Base-by-base conservation (phyloP, 1,140 invertebrate genomes). In the Elymnias hypermnestra region DNA sequence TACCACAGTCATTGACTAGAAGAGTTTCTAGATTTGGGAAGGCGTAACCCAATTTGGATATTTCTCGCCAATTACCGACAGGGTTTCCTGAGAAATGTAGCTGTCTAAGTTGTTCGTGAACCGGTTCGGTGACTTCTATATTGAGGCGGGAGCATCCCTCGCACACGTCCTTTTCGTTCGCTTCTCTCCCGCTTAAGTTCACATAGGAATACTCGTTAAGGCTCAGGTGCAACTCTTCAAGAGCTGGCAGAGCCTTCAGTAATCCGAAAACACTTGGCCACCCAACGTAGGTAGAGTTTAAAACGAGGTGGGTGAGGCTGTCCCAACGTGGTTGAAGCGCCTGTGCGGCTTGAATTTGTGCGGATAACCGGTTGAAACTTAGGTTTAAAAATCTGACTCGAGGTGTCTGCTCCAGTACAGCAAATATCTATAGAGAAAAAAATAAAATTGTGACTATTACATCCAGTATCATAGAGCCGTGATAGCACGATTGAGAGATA, bases 161-260 rank as follows among this genome's bases (percentile, higher is more conserved):
- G 42, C 71, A 76, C 5, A 49, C 63, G 50, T 70, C 72, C 28
- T 74, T 82, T 33, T 65, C 68, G 26, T 74, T 59, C 0, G 72
- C 58, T 21, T 83, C 73, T 13, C 72, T 61, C 3, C 67, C 75
- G 26, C 63, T 72, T 3, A 87, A 51, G n/a, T 92, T 89, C 1
- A 97, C 92, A 46, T 90, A 89, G 8, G 88, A 89, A 75, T 95
- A 97, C 59, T 95, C 92, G 74, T 96, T 96, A 7, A 97, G 87
- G 56, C 95, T 97, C 48, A 98, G 79, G 79, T 98, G 96, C 15
- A 98, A 87, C 83, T 98, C 96, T 87, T 95, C 93, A 8, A 98
- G 83, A 71, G 91, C 92, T 60, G 89, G 94, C 46, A 94, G 88
- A 68, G 90, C 89, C 56, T 91, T 89, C 2, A 97, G 86, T 31